phyloP scores from a whole-genome alignment of 2,888 invertebrate species.

The Tetragonula carbonaria region DNA sequence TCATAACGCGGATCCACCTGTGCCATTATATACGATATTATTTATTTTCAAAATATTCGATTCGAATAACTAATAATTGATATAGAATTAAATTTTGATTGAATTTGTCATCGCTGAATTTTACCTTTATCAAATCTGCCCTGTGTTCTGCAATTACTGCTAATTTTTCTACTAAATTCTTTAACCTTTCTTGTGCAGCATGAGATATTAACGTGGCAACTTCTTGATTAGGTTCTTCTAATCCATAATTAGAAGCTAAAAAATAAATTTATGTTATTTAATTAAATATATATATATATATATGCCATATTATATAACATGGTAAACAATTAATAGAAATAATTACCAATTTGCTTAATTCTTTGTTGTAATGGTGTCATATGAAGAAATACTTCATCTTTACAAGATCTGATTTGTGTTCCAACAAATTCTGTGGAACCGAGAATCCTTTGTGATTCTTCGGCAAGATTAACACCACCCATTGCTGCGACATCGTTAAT shows the following conservation, averaged over 20 bases:
- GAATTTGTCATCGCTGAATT: conserved; percentile 10
- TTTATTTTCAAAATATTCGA: conserved; percentile 7
- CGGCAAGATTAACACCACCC: conserved; percentile 99
- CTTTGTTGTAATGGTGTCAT: conserved; percentile 91
- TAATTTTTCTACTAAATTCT: conserved; percentile 95
- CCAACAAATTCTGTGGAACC: conserved; percentile 95
- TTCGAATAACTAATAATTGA: background rate
- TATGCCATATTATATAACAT: background rate
- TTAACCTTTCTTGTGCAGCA: conserved; percentile 96
- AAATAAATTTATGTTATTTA: conserved; percentile 9
- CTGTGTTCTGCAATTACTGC: conserved; percentile 97
- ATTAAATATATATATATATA: background rate
- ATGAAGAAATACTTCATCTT: conserved; percentile 95
- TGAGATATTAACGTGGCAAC: conserved; percentile 96
- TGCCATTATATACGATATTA: conserved; percentile 34
- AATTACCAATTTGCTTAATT: conserved; percentile 89
- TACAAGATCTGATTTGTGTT: conserved; percentile 94
- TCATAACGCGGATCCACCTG: conserved; percentile 95
- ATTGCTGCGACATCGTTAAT: conserved; percentile 99
- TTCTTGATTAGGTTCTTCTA: conserved; percentile 94
- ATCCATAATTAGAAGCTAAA: conserved; percentile 87
- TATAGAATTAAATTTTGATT: conserved; percentile 17
- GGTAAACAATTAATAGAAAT: background rate
- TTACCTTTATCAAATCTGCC: conserved; percentile 95
- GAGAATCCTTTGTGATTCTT: conserved; percentile 97